Base-by-base conservation (phyloP, 2,797 vertebrate genomes). In the Ctenopoma multispine region DNA sequence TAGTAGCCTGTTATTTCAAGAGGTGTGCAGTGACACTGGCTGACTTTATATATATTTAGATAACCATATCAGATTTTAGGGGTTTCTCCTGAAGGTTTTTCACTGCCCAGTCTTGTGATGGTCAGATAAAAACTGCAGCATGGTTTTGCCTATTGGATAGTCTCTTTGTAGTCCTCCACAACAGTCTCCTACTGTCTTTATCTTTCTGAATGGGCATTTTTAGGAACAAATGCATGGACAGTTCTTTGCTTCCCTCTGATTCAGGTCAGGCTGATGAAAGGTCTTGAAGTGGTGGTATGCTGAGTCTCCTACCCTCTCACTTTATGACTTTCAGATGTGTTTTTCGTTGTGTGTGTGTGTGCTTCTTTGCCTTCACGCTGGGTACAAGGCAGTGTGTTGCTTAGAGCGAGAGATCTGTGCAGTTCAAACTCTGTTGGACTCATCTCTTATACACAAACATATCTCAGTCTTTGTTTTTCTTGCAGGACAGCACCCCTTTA, bases 271-370 rank as follows among this genome's bases (percentile, higher is more conserved):
- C 50, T 82, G 71, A 62, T 65, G 55, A 53, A 83, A 72, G 78
- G 55, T 59, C 72, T 69, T 77, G 41, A 70, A 70, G 54, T 49
- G 54, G 66, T 67, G 34, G 51, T 70, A 57, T 69, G 56, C 73
- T 61, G 63, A 67, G 54, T 70, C 62, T 29, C 75, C 48, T 55
- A 36, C 60, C 48, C 48, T 64, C 48, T 56, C 65, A 20, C 49
- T 72, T 88, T 85, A 89, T 90, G 74, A 69, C 81, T 88, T 89
- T 90, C 87, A 88, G 82, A 90, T 85, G 81, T 85, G 60, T 67
- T 67, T 75, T 69, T 77, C 18, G 61, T 43, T 78, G 51, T 41
- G 38, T 77, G 10, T 77, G 10, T 65, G 53, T 61, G 58, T 71
- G 57, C 57, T 58, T 38, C 24, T 66, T 55, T 74, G 62, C 72